Conservation (phyloP, 2,888 invertebrate species). For the Hemithea aestivaria region DNA sequence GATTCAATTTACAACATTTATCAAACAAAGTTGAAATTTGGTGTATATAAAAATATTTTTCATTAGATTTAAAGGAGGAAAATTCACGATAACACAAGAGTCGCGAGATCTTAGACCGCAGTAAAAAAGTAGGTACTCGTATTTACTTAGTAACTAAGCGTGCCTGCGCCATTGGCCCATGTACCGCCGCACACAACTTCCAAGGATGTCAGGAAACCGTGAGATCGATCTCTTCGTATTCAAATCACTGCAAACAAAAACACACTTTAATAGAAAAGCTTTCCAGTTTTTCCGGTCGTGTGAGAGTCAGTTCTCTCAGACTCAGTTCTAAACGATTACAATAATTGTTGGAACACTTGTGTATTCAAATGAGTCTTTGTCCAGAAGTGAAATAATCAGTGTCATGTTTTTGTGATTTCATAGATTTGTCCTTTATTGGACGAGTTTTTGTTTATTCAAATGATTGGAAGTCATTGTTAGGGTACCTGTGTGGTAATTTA, state of each 20-base stretch:
- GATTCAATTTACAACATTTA: no score
- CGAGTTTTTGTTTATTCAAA: slow-evolving; percentile 32
- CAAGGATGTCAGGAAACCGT: slow-evolving; percentile 54
- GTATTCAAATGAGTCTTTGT: slow-evolving; percentile 72
- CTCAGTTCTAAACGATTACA: slow-evolving; percentile 55
- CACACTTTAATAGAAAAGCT: slow-evolving; percentile 57
- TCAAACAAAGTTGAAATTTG: no score
- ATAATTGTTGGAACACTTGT: slow-evolving; percentile 48
- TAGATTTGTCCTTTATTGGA: slow-evolving; percentile 30
- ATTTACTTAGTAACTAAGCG: slow-evolving; percentile 11
- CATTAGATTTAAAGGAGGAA: no score
- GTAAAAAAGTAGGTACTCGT: no score
- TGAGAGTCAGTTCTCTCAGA: slow-evolving; percentile 39
- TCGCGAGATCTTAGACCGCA: no score
- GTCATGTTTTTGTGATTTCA: slow-evolving; percentile 33
- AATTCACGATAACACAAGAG: no score
- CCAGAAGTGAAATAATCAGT: slow-evolving; percentile 38
- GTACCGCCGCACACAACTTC: slow-evolving; percentile 15
- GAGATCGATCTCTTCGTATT: slow-evolving; percentile 61
- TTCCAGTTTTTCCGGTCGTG: slow-evolving; percentile 74
- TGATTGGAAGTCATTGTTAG: slow-evolving; percentile 20
- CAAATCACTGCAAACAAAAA: slow-evolving; percentile 53
- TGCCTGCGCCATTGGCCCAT: slow-evolving; percentile 7
- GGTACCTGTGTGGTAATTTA: slow-evolving; percentile 11
- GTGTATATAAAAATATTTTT: no score